Conservation (phyloP, 1,140 invertebrate genomes). For the Nasonia vitripennis region DNA sequence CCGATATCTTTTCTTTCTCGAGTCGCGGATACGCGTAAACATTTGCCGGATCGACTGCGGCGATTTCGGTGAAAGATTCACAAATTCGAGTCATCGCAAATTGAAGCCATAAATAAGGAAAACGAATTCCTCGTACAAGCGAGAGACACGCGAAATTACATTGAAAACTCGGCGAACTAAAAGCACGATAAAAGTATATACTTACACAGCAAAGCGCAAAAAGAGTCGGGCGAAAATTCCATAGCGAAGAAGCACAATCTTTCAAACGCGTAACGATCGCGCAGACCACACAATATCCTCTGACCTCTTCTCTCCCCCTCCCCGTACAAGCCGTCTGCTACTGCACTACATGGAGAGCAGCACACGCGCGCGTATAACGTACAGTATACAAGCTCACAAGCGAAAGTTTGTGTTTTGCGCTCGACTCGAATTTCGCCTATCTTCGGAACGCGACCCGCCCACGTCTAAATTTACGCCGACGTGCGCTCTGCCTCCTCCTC, state of each 20-base stretch:
- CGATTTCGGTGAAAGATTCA: background rate
- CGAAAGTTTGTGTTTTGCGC: conserved; percentile 17
- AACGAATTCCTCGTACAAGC: background rate
- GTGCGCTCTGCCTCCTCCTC: background rate
- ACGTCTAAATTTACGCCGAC: conserved; percentile 37
- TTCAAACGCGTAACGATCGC: background rate
- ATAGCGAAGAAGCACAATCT: background rate
- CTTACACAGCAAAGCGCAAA: too few relatives aligned
- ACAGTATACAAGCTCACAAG: background rate
- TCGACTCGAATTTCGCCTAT: conserved; percentile 35
- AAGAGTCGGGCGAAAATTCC: background rate
- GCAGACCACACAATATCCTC: background rate
- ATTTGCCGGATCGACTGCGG: too few relatives aligned
- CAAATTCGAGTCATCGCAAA: too few relatives aligned
- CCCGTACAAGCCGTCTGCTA: background rate
- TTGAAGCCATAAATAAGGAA: background rate
- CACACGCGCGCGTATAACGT: background rate
- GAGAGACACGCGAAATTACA: background rate
- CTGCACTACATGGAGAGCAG: background rate
- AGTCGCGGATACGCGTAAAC: too few relatives aligned
- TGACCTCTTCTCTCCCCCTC: background rate
- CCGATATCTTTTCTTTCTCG: too few relatives aligned
- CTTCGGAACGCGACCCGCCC: conserved; percentile 25
- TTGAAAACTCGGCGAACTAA: background rate
- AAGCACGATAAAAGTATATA: background rate